Evolutionary conservation across 2,797 vertebrate genomes (phyloP), one percentile per base, ranked within the genome.

Genomic region (Galago senegalensis): DNA sequence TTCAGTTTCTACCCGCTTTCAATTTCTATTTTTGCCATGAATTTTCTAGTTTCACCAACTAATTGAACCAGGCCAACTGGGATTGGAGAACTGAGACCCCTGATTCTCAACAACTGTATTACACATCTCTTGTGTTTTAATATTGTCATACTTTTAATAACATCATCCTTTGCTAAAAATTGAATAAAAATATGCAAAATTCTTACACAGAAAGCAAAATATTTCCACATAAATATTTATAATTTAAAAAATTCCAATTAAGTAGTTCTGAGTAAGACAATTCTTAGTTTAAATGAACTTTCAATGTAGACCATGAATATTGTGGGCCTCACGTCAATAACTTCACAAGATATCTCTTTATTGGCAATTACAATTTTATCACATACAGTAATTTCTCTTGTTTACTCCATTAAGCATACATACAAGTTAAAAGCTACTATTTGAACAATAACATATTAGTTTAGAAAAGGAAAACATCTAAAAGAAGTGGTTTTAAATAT

Each of bases 391-490:
- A 0, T 18, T 53, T 21, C 2, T 75, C 1, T 8, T 58, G 7
- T 75, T 43, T 37, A 91, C 9, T 61, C 0, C 91, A 90, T 43
- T 90, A 58, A 3, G 72, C 70, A 90, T 1, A 16, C 56, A 56
- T 34, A 31, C n/a, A 94, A 96, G 69, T 56, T 1, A 81, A 87
- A 75, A 27, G 7, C 2, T 77, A 37, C 46, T 95, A 90, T 96
- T 25, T 40, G 87, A 7, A 1, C 0, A 97, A 56, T 3, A 0
- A 87, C 92, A 91, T 63, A 17, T 76, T 12, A 65, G 21, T 63
- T 27, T 25, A 70, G 49, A 69, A 58, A 58, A n/a, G 14, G n/a
- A 34, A 43, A 40, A 25, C 12, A 43, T 40, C 53, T 72, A 61
- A 21, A 18, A 85, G 21, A 14, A 85, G 16, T 46, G 9, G 9